Percentiles rank a stretch among this genome's conserved stretches.
Conservation (phyloP, 2,113 vertebrate species). For the Dipodomys spectabilis region DNA sequence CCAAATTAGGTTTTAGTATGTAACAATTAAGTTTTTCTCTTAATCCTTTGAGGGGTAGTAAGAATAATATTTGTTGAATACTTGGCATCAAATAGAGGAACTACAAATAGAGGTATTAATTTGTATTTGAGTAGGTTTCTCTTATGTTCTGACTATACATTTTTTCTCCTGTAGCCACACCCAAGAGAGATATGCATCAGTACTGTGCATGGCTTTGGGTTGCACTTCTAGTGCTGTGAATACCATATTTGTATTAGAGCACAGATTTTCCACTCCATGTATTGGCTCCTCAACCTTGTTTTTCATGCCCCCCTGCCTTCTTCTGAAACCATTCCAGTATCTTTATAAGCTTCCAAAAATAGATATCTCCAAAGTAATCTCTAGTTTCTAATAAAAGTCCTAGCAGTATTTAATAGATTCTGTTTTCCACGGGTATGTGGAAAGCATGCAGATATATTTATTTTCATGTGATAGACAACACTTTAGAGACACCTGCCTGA, state of each 20-base stretch:
- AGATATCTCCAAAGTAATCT: constrained; percentile 42
- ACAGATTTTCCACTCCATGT: not conserved
- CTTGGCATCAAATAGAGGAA: not conserved
- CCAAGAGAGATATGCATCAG: not conserved
- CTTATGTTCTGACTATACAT: not conserved
- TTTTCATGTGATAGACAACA: constrained; percentile 46
- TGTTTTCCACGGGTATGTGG: not conserved
- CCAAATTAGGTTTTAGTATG: constrained; percentile 56
- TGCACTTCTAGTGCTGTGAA: not conserved
- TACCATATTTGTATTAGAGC: not conserved
- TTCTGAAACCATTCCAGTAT: constrained; percentile 14
- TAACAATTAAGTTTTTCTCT: constrained; percentile 23
- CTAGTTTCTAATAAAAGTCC: constrained; percentile 29
- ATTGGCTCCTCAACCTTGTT: constrained; percentile 3
- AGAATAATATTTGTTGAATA: not conserved
- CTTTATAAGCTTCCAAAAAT: constrained; percentile 49
- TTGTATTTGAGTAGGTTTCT: not conserved
- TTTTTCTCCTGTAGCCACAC: not conserved
- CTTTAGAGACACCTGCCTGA: constrained; percentile 37
- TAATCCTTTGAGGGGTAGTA: not conserved
- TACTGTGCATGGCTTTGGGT: not conserved
- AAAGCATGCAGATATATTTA: not conserved
- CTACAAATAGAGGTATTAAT: not conserved
- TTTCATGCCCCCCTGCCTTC: not conserved
- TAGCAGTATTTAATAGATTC: not conserved